Percentiles rank a stretch among this genome's conserved stretches.
Conservation (phyloP, 2,113 vertebrate genomes). For the Lipophrys pholis region DNA sequence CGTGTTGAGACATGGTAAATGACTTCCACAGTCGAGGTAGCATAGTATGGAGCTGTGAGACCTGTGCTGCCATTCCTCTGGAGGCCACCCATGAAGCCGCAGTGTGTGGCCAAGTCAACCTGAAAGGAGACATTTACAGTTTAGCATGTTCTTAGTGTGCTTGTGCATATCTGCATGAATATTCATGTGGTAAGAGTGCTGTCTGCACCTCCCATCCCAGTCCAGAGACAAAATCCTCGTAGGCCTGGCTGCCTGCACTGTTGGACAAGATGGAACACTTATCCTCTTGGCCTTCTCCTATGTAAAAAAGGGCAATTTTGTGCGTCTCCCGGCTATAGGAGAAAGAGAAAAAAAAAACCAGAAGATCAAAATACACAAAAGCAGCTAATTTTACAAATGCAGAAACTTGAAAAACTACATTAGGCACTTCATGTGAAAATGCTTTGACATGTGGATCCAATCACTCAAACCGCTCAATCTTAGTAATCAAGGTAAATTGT, state of each 20-base stretch:
- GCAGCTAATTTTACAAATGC: neutral
- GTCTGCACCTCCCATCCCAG: slow-evolving; percentile 96
- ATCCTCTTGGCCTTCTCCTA: slow-evolving; percentile 97
- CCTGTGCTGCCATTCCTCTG: slow-evolving; percentile 98
- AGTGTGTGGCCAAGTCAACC: slow-evolving; percentile 95
- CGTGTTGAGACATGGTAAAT: slow-evolving; percentile 98
- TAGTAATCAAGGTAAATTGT: slow-evolving; percentile 17
- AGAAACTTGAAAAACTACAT: slow-evolving; percentile 17
- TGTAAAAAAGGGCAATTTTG: slow-evolving; percentile 98
- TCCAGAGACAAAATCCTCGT: slow-evolving; percentile 97
- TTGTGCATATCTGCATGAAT: neutral
- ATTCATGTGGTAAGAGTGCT: neutral
- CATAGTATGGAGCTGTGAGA: slow-evolving; percentile 93
- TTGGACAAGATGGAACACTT: slow-evolving; percentile 98
- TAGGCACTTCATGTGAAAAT: slow-evolving; percentile 5
- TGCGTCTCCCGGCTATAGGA: slow-evolving; percentile 93
- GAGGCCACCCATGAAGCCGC: slow-evolving; percentile 97
- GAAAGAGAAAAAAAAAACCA: slow-evolving; percentile 26
- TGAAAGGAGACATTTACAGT: slow-evolving; percentile 58
- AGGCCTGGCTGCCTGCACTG: slow-evolving; percentile 91
- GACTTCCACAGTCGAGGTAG: slow-evolving; percentile 96
- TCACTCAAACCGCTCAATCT: slow-evolving; percentile 10
- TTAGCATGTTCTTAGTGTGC: neutral
- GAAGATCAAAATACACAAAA: slow-evolving; percentile 7
- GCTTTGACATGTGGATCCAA: slow-evolving; percentile 13